Conservation (phyloP, 2,113 vertebrate species). For the Urocynchramus pylzowi region DNA sequence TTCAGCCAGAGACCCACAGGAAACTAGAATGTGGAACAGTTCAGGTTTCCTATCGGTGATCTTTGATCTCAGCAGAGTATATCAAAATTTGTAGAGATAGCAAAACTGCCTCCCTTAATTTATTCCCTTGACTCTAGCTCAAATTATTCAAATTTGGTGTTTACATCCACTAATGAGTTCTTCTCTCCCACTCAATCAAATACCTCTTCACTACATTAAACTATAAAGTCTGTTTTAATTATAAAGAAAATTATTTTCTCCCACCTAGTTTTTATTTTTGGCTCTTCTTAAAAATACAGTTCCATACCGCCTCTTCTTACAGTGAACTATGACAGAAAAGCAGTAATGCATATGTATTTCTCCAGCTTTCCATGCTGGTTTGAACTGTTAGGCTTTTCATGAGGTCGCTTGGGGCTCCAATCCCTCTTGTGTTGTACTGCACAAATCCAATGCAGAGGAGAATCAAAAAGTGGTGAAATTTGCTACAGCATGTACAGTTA, state of each 20-base stretch:
- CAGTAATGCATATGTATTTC: not conserved
- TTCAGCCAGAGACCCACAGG: not conserved
- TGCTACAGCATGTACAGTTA: not conserved
- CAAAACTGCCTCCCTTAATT: slow-evolving; percentile 39
- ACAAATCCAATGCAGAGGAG: not conserved
- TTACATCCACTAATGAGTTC: slow-evolving; percentile 27
- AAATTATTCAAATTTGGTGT: slow-evolving; percentile 20
- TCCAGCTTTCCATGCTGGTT: not conserved
- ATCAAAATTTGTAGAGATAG: not conserved
- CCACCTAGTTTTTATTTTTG: not conserved
- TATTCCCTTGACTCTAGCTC: slow-evolving; percentile 1
- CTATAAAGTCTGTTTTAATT: slow-evolving; percentile 24
- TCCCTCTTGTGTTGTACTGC: not conserved
- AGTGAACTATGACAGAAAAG: not conserved
- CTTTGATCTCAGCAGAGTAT: slow-evolving; percentile 23
- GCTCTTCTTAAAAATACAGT: not conserved
- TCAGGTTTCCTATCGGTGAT: not conserved
- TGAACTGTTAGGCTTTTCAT: not conserved
- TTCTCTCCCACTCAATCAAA: not conserved
- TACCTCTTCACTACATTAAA: slow-evolving; percentile 2
- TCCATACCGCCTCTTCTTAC: not conserved
- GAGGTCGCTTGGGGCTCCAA: not conserved
- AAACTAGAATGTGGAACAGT: not conserved
- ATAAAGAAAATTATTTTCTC: slow-evolving; percentile 1
- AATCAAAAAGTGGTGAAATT: not conserved